Evolutionary conservation across 2,888 invertebrate genomes (phyloP), one percentile per base, ranked within the genome.

Genomic region (Pocota personata): DNA sequence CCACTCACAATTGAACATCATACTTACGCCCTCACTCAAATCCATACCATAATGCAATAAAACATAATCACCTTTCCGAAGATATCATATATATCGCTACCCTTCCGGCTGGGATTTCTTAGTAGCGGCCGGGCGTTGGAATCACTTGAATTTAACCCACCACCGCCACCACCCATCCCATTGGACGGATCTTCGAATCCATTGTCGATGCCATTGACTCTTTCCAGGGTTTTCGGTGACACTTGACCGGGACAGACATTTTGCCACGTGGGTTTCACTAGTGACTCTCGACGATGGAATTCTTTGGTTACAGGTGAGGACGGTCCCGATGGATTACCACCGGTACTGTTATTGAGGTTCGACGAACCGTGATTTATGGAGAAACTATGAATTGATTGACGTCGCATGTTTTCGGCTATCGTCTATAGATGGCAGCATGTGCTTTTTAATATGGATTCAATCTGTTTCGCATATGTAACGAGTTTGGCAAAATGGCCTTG

Each of bases 231-330:
- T 72, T 91, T 91, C 1, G 91, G 89, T 12, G 92, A 90, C 80
- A 92, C 87, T 87, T 92, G 92, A 30, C 92, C 92, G 0, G 92
- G 92, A 2, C 90, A 91, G 32, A 92, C 92, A 87, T 92, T 91
- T 89, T 92, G 93, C 92, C 92, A 92, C 37, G 93, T 92, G 48
- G 92, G 92, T 79, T 93, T 93, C 21, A 92, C 92, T 78, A 93
- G 80, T 0, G 93, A 93, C 52, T 93, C 92, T 10, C 92, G 90
- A 0, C 93, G 89, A 84, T 79, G 89, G 83, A 88, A 62, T 55
- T 87, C 77, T 43, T 72, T 82, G 43, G 1, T 88, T 88, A 82
- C 66, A 21, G 84, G 86, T 32, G 72, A 82, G n/a, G 76, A 66
- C 2, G 72, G 75, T 60, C 55, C 57, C 27, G 71, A 32, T 64